Evolutionary conservation across 2,888 invertebrate species (phyloP), one percentile per base, ranked within the genome.

Genomic region (Ophion slaviceki): DNA sequence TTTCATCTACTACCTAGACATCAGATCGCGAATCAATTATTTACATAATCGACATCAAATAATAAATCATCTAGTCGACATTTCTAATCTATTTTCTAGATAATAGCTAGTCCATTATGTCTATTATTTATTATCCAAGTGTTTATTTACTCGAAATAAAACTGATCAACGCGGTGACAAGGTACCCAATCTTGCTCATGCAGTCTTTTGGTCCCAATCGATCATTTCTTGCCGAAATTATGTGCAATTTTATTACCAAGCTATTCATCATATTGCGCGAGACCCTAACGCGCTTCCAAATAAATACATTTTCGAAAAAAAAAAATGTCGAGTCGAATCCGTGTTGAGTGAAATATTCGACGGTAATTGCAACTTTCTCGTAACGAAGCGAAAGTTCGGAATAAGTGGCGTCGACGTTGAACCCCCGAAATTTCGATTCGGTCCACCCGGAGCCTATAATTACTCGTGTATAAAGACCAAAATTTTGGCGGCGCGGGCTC

Each of bases 341-440:
- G 28, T 66, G 74, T 67, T 74, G 85, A 87, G 85, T 88, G 86
- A 88, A 88, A 86, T 87, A 88, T 88, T 88, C 85, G 82, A 72
- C n/a, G 77, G 86, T 88, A 87, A 88, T 87, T 88, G 87, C 78
- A 86, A 86, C 67, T 64, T 62, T 67, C 64, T 61, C 78, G 40
- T 82, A 72, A 66, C 64, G 78, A 59, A 75, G 80, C 57, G 32
- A 66, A 78, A 67, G 40, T 20, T 24, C 59, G 45, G 64, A 72
- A 79, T 80, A 82, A 86, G 82, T 78, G 67, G 59, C 78, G 80
- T 77, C 79, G 81, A 85, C 83, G 86, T 71, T 61, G 76, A 82
- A 75, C 71, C 74, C 78, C 85, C 78, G 83, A 86, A 78, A 80
- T 82, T 78, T 85, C 75, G 82, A 81, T 82, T 80, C 79, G 64